A percentile compares a stretch with the other conserved stretches of the same genome.
Conservation (phyloP, 2,113 vertebrate genomes). For the Colinus virginianus region DNA sequence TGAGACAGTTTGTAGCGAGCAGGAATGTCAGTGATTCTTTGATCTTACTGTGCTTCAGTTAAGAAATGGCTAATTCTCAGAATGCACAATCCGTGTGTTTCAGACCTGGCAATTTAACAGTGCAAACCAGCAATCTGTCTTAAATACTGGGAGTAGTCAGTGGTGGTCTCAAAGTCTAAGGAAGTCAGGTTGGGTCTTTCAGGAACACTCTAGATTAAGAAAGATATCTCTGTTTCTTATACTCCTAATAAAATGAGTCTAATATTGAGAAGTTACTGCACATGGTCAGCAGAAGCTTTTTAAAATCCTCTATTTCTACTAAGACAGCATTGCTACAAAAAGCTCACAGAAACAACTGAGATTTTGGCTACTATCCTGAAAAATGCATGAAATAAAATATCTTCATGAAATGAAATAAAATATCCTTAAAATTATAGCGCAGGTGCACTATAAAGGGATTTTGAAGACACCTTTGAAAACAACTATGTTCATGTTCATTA, state of each 20-base stretch:
- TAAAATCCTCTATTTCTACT: background rate
- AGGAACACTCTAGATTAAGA: background rate
- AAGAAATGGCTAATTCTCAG: background rate
- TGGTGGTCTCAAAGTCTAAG: background rate
- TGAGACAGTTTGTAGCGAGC: background rate
- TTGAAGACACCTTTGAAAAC: conserved; percentile 10
- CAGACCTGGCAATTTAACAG: background rate
- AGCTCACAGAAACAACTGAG: conserved; percentile 36
- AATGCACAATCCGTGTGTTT: background rate
- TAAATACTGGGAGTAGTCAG: background rate
- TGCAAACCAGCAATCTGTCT: background rate
- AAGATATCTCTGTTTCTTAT: background rate
- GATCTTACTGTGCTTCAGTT: background rate
- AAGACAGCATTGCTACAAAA: conserved; percentile 33
- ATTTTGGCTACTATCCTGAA: conserved; percentile 53
- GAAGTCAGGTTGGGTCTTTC: background rate
- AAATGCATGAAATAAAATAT: conserved; percentile 24
- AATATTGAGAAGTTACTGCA: conserved; percentile 32
- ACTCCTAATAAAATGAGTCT: background rate
- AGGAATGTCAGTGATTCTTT: background rate
- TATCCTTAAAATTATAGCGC: background rate
- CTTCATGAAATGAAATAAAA: conserved; percentile 45
- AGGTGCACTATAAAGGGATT: background rate
- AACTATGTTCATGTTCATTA: background rate
- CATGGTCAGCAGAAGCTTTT: conserved; percentile 34